Base-by-base conservation (phyloP, 2,888 invertebrate species). In the Timema cristinae region DNA sequence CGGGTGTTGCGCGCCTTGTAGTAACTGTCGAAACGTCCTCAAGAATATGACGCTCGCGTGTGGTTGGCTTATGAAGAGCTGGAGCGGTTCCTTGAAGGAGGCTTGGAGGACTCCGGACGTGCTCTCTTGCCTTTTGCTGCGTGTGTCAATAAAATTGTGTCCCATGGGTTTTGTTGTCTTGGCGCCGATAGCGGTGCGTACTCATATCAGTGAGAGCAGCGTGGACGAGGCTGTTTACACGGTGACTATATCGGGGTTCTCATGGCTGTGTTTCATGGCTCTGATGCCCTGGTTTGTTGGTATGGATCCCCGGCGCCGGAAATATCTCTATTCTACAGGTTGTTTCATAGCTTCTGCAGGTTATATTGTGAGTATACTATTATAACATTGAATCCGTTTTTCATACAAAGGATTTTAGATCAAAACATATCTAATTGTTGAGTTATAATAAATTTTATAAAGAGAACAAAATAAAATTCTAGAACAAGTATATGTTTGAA, bases 151-250 rank as follows among this genome's bases (percentile, higher is more conserved):
- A 8, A 63, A 48, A 48, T 32, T 63, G 63, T 63, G 63, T 32
- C 63, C 63, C 63, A 63, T 63, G 63, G 63, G 47, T 8, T 63
- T 63, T 48, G 63, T 48, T 10, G 47, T 48, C 10, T 48, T 63
- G 11, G 63, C 63, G 7, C 63, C 63, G 10, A 13, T 63, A 10
- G 63, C 63, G 47, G 63, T 63, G 63, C 63, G 63, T 13, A 63
- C 63, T 4, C 63, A 63, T 48, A 63, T 63, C 32, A 63, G 63
- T 48, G 63, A 63, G 63, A 63, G 63, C 9, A 63, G 47, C 5
- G 47, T 63, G 16, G 63, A 63, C 63, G 63, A 63, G 63, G 63
- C 63, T 13, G 48, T 63, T 32, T 48, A 48, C 63, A 63, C 63
- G 47, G 16, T 63, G 47, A 63, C 63, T 48, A 63, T 63, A 32